These are phyloP conservation scores for Zoanthus sociatus DNA, from an alignment of 92 coral and sea anemone genomes.

Conservation along the genomic window DNA sequence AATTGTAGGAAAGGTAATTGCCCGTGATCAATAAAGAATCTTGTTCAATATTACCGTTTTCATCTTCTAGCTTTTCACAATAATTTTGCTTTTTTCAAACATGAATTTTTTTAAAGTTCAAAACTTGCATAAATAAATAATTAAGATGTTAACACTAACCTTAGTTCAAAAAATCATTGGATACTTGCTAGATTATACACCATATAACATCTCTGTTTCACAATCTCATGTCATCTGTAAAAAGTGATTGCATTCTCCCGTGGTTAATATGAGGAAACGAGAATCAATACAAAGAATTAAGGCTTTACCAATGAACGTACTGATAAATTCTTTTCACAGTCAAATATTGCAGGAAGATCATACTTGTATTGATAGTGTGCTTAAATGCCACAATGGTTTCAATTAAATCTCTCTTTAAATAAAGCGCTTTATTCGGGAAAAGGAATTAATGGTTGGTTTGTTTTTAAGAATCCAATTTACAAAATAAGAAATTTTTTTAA, in stretches of 20 bases:
- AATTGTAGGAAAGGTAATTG: constrained; percentile 10
- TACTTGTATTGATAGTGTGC: not conserved
- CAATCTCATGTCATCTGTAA: not conserved
- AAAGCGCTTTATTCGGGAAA: not conserved
- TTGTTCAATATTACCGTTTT: not conserved
- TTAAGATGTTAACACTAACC: not conserved
- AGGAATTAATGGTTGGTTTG: too few relatives aligned
- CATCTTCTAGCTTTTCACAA: not conserved
- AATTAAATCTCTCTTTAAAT: constrained; percentile 14
- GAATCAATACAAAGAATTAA: constrained; percentile 11
- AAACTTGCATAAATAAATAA: not conserved
- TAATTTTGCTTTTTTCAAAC: not conserved
- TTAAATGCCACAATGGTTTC: constrained; percentile 16
- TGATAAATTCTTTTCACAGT: constrained; percentile 17
- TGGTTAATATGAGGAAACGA: not conserved
- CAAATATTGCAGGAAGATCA: constrained; percentile 6
- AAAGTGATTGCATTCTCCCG: not conserved
- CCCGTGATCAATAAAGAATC: constrained; percentile 3
- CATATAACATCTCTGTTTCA: not conserved
- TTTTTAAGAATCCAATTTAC: too few relatives aligned
- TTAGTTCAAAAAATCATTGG: not conserved
- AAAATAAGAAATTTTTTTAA: too few relatives aligned
- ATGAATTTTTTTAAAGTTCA: not conserved
- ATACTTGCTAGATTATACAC: not conserved
- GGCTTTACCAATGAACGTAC: not conserved